These are phyloP conservation scores for Halictus ligatus DNA, from an alignment of 2,888 invertebrate species.

Conservation along the genomic window DNA sequence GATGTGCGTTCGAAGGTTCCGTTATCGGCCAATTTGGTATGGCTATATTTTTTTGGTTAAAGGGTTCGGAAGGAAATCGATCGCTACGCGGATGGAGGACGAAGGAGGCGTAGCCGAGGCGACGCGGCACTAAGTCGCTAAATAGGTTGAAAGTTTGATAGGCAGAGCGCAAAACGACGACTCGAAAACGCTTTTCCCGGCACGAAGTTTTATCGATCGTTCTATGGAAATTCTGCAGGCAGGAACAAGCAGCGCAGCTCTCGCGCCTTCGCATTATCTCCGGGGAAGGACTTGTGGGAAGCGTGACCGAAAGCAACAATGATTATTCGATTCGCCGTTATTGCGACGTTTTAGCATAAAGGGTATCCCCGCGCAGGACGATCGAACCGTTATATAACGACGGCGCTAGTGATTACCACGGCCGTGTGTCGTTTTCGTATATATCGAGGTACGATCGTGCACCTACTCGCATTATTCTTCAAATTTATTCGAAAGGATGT, in stretches of 20 bases:
- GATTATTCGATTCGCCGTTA: slow-evolving; percentile 18
- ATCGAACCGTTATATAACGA: neutral
- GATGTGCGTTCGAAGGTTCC: neutral
- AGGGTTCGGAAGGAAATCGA: neutral
- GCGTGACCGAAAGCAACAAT: slow-evolving; percentile 18
- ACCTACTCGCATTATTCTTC: neutral
- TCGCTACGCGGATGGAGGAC: neutral
- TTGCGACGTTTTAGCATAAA: neutral
- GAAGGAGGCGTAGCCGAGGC: neutral
- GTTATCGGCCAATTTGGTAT: neutral
- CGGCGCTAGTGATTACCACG: slow-evolving; percentile 21
- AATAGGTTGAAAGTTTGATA: slow-evolving; percentile 36
- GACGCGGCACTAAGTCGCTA: neutral
- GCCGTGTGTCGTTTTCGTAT: neutral
- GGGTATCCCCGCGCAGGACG: neutral
- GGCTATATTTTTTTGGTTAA: neutral
- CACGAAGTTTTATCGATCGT: slow-evolving; percentile 45
- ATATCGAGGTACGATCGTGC: neutral
- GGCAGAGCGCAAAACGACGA: neutral
- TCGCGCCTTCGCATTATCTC: slow-evolving; percentile 19
- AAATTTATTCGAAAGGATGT: neutral
- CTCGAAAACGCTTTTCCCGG: slow-evolving; percentile 8
- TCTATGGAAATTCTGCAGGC: slow-evolving; percentile 35
- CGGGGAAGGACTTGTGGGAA: neutral
- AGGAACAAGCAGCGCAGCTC: neutral